Conservation (phyloP, 2,113 vertebrate species). For the Heloderma charlesbogerti region DNA sequence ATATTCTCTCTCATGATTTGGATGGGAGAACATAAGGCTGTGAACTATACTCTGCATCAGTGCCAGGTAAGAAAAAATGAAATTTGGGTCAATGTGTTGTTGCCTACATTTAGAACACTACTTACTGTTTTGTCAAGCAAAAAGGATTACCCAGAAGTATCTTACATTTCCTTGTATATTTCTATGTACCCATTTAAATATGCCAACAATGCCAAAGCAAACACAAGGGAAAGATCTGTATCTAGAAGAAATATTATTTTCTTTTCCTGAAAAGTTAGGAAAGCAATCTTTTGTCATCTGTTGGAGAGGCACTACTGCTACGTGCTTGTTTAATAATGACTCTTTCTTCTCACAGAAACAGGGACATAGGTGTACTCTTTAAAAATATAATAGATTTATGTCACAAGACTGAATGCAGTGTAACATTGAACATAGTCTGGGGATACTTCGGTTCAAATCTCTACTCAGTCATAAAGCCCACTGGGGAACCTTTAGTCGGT, state of each 20-base stretch:
- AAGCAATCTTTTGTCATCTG: neutral
- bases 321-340: neutral
- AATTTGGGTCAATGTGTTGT: neutral
- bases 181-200: neutral
- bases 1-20: neutral
- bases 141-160: neutral
- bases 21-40: neutral
- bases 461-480: no score
- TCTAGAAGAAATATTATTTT: constrained; percentile 31
- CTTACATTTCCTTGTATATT: neutral
- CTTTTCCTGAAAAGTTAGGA: neutral
- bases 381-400: no score
- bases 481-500: no score
- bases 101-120: neutral
- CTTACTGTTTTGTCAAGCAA: neutral
- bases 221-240: neutral
- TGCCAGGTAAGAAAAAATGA: no score
- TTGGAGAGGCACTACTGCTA: neutral
- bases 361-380: no score
- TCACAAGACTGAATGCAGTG: no score
- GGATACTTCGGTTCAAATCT: no score
- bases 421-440: no score
- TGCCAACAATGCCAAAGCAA: neutral
- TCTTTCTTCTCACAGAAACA: neutral
- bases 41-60: no score